Conservation (phyloP, 1,140 invertebrate species). For the Heterodera schachtii region DNA sequence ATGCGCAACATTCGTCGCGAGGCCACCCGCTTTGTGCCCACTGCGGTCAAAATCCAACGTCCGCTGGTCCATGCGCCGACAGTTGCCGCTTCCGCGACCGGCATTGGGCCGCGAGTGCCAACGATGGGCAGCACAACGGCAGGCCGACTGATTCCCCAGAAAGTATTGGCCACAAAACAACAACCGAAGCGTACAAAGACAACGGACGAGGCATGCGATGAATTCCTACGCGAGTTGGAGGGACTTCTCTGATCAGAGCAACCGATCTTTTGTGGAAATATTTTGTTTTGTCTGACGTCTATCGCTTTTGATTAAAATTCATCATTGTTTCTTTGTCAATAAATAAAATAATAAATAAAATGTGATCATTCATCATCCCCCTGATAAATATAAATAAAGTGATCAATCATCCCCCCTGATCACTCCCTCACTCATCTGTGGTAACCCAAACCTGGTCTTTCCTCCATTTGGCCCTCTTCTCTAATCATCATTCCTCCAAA, state of each 20-base stretch:
- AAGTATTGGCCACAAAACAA: neutral
- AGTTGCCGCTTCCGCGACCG: neutral
- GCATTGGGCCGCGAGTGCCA: conserved; percentile 10
- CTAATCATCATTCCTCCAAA: neutral
- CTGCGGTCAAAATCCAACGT: conserved; percentile 29
- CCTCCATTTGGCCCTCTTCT: neutral
- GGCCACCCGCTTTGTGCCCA: conserved; percentile 39
- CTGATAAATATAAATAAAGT: no score
- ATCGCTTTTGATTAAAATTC: neutral
- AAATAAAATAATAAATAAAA: no score
- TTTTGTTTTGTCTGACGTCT: neutral
- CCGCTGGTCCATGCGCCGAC: conserved; percentile 12
- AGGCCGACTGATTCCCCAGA: conserved; percentile 9
- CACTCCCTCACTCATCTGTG: no score
- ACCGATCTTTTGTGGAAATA: neutral
- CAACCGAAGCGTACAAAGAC: conserved; percentile 5
- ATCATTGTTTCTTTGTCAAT: no score
- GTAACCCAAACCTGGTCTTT: no score
- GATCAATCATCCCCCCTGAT: neutral
- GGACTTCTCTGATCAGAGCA: conserved; percentile 30
- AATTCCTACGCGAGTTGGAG: conserved; percentile 34
- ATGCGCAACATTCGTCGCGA: conserved; percentile 37
- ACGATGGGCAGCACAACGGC: neutral
- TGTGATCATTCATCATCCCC: no score
- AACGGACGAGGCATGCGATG: conserved; percentile 36